Evolutionary conservation across 2,113 vertebrate genomes (phyloP).

Genomic region (Panurus biarmicus): DNA sequence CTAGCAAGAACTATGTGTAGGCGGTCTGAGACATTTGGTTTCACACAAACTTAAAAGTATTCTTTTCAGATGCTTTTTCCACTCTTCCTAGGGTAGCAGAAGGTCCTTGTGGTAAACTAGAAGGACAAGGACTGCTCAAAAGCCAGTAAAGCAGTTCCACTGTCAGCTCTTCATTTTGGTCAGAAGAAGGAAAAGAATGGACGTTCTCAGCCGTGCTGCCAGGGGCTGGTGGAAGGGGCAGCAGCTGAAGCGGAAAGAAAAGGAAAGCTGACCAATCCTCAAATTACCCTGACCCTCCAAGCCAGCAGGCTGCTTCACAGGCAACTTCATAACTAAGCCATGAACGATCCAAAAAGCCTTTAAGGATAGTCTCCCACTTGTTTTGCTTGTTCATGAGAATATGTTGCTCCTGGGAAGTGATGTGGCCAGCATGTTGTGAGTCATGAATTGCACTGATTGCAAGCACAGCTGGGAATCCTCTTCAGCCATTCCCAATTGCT

Average conservation of each 20-base stretch:
- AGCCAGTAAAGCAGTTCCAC: background rate
- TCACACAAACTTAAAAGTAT: background rate
- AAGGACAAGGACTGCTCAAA: background rate
- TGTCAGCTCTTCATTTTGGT: background rate
- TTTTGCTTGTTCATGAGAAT: slow-evolving; percentile 64
- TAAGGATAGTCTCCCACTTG: slow-evolving; percentile 35
- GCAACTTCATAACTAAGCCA: background rate
- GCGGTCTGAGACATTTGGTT: background rate
- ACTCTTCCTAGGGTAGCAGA: background rate
- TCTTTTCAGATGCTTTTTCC: background rate
- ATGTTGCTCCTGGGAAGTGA: slow-evolving; percentile 61
- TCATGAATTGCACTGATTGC: slow-evolving; percentile 67
- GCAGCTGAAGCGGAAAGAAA: background rate
- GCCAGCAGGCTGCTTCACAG: background rate
- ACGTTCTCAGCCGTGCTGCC: fast-evolving
- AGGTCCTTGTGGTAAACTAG: background rate
- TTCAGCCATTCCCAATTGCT: slow-evolving; percentile 67
- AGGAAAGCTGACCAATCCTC: background rate
- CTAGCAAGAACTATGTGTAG: background rate
- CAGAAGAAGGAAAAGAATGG: background rate
- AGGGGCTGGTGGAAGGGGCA: background rate
- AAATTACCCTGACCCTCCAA: background rate
- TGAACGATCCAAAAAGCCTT: slow-evolving; percentile 27
- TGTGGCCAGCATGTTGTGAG: slow-evolving; percentile 63
- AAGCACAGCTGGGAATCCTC: slow-evolving; percentile 67